These are phyloP conservation scores for Sycophila sp. DNA, from an alignment of 1,140 invertebrate species.

Conservation along the genomic window DNA sequence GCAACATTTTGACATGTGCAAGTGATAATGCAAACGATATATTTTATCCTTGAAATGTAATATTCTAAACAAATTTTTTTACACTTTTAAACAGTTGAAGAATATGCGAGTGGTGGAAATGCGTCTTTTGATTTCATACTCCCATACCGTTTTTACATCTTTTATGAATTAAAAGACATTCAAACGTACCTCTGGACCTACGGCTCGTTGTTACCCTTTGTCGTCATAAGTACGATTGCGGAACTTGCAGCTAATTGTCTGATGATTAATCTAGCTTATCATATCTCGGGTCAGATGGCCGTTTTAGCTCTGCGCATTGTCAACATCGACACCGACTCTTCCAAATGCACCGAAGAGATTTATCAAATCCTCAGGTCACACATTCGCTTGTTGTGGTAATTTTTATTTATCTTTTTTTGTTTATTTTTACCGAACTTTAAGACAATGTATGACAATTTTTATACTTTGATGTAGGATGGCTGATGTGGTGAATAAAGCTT, in stretches of 20 bases:
- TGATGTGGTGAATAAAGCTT: slow-evolving; percentile 45
- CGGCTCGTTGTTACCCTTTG: slow-evolving; percentile 46
- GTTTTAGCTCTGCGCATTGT: slow-evolving; percentile 50
- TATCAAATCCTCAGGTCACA: slow-evolving; percentile 45
- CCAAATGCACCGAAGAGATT: slow-evolving; percentile 39
- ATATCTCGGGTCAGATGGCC: slow-evolving; percentile 55
- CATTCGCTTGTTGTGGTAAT: slow-evolving; percentile 50
- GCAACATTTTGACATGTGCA: too few species aligned
- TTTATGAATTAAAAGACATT: slow-evolving; percentile 45
- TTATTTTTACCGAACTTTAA: background rate
- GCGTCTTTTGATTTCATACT: slow-evolving; percentile 42
- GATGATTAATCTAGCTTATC: slow-evolving; percentile 53
- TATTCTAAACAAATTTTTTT: too few species aligned
- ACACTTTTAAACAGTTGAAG: too few species aligned
- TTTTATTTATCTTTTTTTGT: background rate
- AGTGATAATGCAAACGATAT: too few species aligned
- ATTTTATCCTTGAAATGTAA: too few species aligned
- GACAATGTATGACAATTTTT: too few species aligned
- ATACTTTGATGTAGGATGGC: slow-evolving; percentile 52
- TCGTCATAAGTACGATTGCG: slow-evolving; percentile 46
- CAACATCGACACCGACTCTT: slow-evolving; percentile 37
- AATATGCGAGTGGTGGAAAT: slow-evolving; percentile 26
- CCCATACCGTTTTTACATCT: slow-evolving; percentile 50
- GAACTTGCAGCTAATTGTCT: slow-evolving; percentile 48
- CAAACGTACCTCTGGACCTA: slow-evolving; percentile 48